Evolutionary conservation across 2,113 vertebrate species (phyloP).

Genomic region (Electrona antarctica): DNA sequence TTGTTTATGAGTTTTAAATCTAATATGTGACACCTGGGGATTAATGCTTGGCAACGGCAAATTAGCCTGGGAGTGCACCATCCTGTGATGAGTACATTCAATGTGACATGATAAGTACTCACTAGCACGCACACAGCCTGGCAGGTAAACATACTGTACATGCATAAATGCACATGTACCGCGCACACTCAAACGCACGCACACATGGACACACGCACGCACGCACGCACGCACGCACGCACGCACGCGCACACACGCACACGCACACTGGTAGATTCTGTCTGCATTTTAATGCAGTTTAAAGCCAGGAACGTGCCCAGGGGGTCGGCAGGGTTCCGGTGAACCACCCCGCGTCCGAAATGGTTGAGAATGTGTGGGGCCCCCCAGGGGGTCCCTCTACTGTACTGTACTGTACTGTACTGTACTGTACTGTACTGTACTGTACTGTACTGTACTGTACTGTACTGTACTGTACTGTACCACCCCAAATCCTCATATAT

Average conservation of each 20-base stretch:
- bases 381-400: no score
- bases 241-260: neutral
- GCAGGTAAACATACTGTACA: neutral
- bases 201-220: neutral
- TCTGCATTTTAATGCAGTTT: no score
- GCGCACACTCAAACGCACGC: neutral
- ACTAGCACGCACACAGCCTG: no score
- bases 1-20: constrained; percentile 44
- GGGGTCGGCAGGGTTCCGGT: no score
- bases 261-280: neutral
- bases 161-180: neutral
- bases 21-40: constrained; percentile 30
- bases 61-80: constrained; percentile 16
- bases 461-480: no score
- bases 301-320: no score
- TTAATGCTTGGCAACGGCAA: constrained; percentile 30
- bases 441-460: no score
- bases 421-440: no score
- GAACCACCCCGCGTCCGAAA: no score
- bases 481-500: neutral
- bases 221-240: constrained; percentile 24
- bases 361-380: no score
- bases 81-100: constrained; percentile 26
- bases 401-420: no score
- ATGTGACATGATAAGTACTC: constrained; percentile 31